Evolutionary conservation across 2,888 invertebrate species (phyloP), one percentile per base, ranked within the genome.

Genomic region (Linnaemya vulpina): DNA sequence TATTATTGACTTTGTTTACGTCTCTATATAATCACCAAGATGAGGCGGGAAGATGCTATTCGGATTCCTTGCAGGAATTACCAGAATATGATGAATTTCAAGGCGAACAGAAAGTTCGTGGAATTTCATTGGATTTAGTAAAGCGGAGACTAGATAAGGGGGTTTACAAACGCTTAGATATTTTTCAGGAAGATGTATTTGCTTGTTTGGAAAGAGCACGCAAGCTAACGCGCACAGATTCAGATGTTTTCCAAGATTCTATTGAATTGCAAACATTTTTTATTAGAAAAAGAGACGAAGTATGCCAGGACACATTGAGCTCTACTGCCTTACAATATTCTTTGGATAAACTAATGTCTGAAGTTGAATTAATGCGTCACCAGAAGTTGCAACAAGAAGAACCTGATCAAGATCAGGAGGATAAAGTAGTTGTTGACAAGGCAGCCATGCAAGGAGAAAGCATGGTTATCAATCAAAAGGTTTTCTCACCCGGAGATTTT

Each of bases 131-230:
- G 88, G 99, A 99, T 92, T 93, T 98, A 77, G 97, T 99, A 71
- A 99, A 99, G 91, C 94, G 98, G 25, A 94, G 99, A 25, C 93
- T 99, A 58, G 98, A 99, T 90, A 95, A 96, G 91, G 97, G 98
- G 0, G 94, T 97, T 4, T 99, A 99, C 92, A 96, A 97, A 89
- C 94, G 99, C 8, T 93, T 99, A 86, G 99, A 99, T 92, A 94
- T 96, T 77, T 99, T 99, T 93, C 99, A 99, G 93, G 98, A 98
- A 89, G 99, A 99, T 90, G 95, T 99, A 90, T 99, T 99, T 91
- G 95, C 96, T 46, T 97, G 99, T 86, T 95, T 99, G 90, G 98
- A 98, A 89, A 93, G 96, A 88, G 98, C 98, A 0, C 95, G 99
- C 3, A 95, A 95, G 83, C 93, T 98, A 0, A 97, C 98, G 0